Base-by-base conservation (phyloP, 2,113 vertebrate species). In the Tachuris rubrigastra region DNA sequence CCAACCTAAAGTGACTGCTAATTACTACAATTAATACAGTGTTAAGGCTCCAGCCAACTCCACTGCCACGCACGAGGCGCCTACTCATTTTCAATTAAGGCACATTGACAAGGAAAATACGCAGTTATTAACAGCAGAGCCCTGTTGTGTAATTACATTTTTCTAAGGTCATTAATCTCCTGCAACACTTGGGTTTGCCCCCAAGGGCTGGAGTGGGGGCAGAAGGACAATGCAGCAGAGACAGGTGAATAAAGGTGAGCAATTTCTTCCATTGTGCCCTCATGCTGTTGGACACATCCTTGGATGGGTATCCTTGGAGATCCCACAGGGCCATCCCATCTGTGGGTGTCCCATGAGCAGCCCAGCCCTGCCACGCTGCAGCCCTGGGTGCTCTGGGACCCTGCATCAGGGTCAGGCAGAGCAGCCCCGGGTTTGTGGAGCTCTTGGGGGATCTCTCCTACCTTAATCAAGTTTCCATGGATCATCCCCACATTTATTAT, bases 11-110 rank as follows among this genome's bases (percentile, higher is more conserved):
- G 97, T 97, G 98, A 98, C 97, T 98, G 98, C 98, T 98, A 98
- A 98, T 98, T 98, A 98, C 98, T 98, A 97, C 98, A 98, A 98
- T 98, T 98, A 98, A 98, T 98, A 98, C 90, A 97, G 97, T 94
- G 81, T 96, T 97, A 97, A 96, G 98, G 88, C 97, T 98, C 97
- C 97, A 98, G 97, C 97, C 96, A 97, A 84, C 98, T 97, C 97
- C 96, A 85, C 93, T 96, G 97, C 97, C 97, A 97, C 97, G 97
- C 97, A 96, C 95, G 77, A 90, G 85, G 97, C 97, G 98, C 98
- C 98, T 95, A 97, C 98, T 98, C 98, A 96, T 98, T 98, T 98
- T 98, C 98, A 98, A 97, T 98, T 98, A 98, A 92, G 95, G 96
- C 95, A 85, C 98, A 97, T 95, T 97, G 98, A 98, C 96, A 97